Evolutionary conservation across 2,888 invertebrate species (phyloP), one percentile per base, ranked within the genome.

Genomic region (Melanophora roralis): DNA sequence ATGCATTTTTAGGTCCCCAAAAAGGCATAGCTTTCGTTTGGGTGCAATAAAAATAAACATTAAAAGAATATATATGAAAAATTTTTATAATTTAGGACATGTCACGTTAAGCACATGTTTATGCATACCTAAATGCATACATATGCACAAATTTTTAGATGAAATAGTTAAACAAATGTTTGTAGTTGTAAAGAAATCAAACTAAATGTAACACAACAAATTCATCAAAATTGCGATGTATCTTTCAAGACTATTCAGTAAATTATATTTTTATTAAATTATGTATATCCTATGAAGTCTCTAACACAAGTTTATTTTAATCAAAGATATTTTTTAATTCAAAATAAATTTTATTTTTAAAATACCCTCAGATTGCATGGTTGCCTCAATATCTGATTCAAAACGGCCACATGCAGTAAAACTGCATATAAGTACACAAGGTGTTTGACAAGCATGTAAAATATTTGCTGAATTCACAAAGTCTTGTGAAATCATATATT

Each of bases 321-420:
- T n/a, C n/a, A n/a, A n/a, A n/a, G n/a, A n/a, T n/a, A n/a, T n/a
- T n/a, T n/a, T n/a, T n/a, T n/a, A n/a, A n/a, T n/a, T n/a, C n/a
- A n/a, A n/a, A n/a, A n/a, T 27, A 6, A 27, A 27, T 27, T 27
- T 27, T 27, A 27, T 27, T 27, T 27, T 49, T 34, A 36, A 57
- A 14, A 34, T 45, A 32, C 45, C 57, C 68, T 69, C 11, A 69
- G 19, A 12, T 27, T 23, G 36, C 45, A 36, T 21, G 47, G 40
- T 57, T 64, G 27, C 16, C 55, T 16, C 47, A 64, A 64, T 21
- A 62, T 9, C 36, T 14, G 7, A 67, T n/a, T 16, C 14, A 57
- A 57, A 62, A 75, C 74, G 69, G 71, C 79, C 74, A 75, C 79
- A 79, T 75, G 79, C 74, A 51, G 65, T 34, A 71, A 60, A 74